Evolutionary conservation across 2,797 vertebrate genomes (phyloP).

Genomic region (Erpetoichthys calabaricus): DNA sequence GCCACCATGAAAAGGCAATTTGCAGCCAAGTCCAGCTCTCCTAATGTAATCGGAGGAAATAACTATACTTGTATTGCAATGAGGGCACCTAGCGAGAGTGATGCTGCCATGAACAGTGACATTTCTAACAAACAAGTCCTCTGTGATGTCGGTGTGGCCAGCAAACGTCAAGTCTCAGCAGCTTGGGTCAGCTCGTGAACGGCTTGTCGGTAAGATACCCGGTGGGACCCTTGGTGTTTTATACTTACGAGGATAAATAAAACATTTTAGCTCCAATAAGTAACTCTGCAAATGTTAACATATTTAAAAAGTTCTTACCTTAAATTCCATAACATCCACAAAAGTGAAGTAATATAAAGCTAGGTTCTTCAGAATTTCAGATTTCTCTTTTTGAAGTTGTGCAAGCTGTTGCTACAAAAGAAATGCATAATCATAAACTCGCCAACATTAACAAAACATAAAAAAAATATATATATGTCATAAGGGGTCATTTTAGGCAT

Average conservation of each 20-base stretch:
- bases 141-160: too few species aligned
- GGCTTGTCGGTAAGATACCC: too few species aligned
- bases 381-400: slow-evolving; percentile 96
- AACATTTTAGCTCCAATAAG: neutral
- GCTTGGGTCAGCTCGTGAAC: too few species aligned
- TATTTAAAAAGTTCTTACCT: slow-evolving; percentile 48
- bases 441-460: neutral
- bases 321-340: slow-evolving; percentile 98
- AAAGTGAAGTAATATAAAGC: slow-evolving; percentile 97
- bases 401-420: slow-evolving; percentile 92
- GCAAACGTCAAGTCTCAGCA: too few species aligned
- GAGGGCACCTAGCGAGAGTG: too few species aligned
- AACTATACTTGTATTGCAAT: too few species aligned
- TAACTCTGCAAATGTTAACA: slow-evolving; percentile 8
- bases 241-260: neutral
- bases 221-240: too few species aligned
- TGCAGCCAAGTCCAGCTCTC: too few species aligned
- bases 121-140: too few species aligned
- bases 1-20: too few species aligned
- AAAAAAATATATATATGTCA: slow-evolving; percentile 20
- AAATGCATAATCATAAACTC: slow-evolving; percentile 5
- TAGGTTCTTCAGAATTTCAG: slow-evolving; percentile 95
- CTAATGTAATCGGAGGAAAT: too few species aligned
- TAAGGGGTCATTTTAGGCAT: slow-evolving; percentile 19
- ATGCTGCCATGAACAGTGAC: too few species aligned